phyloP scores from a whole-genome alignment of 2,888 invertebrate genomes.

The Apamea anceps region DNA sequence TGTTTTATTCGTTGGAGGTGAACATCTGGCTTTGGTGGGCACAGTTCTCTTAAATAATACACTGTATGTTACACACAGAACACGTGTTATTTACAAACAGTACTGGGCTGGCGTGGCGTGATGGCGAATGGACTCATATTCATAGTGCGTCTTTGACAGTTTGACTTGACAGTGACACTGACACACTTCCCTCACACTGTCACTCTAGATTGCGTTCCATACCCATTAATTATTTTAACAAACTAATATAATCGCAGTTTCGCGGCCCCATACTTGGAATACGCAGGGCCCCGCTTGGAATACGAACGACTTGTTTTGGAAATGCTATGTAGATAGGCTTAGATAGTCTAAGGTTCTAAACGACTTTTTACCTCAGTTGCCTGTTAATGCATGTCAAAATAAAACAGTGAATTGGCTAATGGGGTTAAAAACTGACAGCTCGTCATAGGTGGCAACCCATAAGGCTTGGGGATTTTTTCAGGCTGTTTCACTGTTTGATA shows the following conservation, averaged over 20 bases:
- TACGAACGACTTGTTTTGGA: neutral
- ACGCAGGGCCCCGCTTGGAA: neutral
- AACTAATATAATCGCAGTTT: neutral
- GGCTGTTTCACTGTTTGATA: neutral
- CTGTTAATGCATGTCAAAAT: neutral
- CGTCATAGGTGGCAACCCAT: neutral
- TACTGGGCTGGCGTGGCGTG: neutral
- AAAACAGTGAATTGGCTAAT: neutral
- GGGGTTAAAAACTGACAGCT: no score
- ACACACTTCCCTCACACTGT: neutral
- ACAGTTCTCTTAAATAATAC: no score
- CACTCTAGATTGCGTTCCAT: neutral
- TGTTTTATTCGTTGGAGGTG: neutral
- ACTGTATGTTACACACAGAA: neutral
- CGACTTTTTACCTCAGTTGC: neutral
- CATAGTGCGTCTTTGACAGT: neutral
- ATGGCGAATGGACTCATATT: neutral
- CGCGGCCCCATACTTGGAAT: neutral
- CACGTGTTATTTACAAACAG: neutral
- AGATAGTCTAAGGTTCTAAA: neutral
- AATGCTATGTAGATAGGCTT: neutral
- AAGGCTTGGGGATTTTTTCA: neutral
- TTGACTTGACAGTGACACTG: neutral
- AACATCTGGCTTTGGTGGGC: neutral
- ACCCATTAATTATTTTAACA: neutral